Percentiles rank a stretch among this genome's conserved stretches.
phyloP scores from a whole-genome alignment of 2,113 vertebrate species.

The Pelvicachromis taeniatus region DNA sequence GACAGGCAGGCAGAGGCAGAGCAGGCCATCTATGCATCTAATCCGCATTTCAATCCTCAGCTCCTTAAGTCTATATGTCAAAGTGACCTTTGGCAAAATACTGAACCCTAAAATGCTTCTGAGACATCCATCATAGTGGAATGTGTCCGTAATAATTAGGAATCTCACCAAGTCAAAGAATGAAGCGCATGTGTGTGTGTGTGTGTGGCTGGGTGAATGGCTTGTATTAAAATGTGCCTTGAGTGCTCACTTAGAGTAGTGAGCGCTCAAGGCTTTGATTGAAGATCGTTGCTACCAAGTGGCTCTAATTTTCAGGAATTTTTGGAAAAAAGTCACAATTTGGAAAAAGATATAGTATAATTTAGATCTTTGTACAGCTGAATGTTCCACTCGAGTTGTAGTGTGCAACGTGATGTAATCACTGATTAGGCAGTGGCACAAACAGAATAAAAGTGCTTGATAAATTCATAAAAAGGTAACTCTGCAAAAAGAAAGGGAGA shows the following conservation, averaged over 20 bases:
- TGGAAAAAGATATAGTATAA: background rate
- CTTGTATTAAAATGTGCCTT: background rate
- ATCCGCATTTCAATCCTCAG: background rate
- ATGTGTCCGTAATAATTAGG: background rate
- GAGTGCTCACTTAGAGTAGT: background rate
- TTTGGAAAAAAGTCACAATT: background rate
- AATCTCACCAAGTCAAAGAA: background rate
- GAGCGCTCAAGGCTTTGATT: background rate
- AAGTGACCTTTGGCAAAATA: background rate
- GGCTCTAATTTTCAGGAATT: background rate
- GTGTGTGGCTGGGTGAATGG: background rate
- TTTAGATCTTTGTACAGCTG: background rate
- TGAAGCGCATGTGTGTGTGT: background rate
- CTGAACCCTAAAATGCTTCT: background rate
- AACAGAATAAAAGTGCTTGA: background rate
- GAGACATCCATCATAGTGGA: background rate
- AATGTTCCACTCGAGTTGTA: background rate
- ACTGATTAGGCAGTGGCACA: background rate
- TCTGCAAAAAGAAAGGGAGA: background rate
- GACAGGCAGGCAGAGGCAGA: background rate
- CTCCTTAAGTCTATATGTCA: background rate
- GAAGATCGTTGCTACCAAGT: background rate
- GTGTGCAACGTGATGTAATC: background rate
- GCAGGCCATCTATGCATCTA: background rate
- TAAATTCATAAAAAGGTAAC: background rate